A percentile compares a stretch with the other conserved stretches of the same genome.
These are phyloP conservation scores for Drosophila orena DNA, from an alignment of 1,140 invertebrate species.

Conservation along the genomic window DNA sequence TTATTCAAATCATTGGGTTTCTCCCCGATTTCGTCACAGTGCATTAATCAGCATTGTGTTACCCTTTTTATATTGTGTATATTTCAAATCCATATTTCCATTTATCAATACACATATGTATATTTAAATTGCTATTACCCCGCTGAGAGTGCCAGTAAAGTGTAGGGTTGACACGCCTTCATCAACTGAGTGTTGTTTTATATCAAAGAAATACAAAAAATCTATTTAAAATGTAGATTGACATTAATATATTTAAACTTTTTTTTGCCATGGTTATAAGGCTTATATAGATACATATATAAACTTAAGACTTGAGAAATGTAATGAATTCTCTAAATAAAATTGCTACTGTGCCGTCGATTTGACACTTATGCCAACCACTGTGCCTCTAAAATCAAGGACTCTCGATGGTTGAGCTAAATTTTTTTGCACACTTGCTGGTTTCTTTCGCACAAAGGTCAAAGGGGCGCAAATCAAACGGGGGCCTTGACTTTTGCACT, in stretches of 20 bases:
- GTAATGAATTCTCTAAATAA: not conserved
- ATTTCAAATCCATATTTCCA: slow-evolving; percentile 29
- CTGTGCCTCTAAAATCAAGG: slow-evolving; percentile 67
- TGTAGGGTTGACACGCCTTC: not conserved
- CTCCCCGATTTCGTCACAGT: slow-evolving; percentile 60
- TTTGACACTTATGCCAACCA: slow-evolving; percentile 28
- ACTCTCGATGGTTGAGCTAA: slow-evolving; percentile 44
- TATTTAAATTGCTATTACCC: slow-evolving; percentile 22
- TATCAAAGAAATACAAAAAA: too few species aligned
- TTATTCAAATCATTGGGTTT: slow-evolving; percentile 22
- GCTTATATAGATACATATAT: too few species aligned
- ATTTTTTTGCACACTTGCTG: slow-evolving; percentile 38
- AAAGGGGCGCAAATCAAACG: slow-evolving; percentile 54
- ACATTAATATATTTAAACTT: too few species aligned
- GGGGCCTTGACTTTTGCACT: slow-evolving; percentile 82
- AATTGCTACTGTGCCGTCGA: not conserved
- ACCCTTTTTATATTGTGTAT: slow-evolving; percentile 20
- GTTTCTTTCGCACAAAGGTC: slow-evolving; percentile 62
- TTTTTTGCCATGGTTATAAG: too few species aligned
- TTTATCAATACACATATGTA: not conserved
- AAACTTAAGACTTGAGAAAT: not conserved
- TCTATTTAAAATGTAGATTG: too few species aligned
- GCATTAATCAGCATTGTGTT: slow-evolving; percentile 65
- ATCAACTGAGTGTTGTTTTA: too few species aligned
- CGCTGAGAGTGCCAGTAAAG: not conserved